Base-by-base conservation (phyloP, 2,113 vertebrate genomes). In the Pteruthius melanotis region DNA sequence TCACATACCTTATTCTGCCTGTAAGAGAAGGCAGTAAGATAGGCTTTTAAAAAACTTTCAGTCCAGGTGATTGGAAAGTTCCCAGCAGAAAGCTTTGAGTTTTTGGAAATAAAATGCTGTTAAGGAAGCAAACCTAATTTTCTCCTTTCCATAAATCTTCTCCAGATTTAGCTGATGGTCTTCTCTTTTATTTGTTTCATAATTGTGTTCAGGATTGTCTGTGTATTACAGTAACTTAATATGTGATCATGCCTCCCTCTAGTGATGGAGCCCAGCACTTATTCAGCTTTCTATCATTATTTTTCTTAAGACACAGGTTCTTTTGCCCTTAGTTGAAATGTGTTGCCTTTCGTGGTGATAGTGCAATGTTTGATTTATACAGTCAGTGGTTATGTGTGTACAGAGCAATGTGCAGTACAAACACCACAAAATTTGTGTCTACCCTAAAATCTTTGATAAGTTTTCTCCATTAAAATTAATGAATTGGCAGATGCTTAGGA, bases 201-300 rank as follows among this genome's bases (percentile, higher is more conserved):
- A 63, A 83, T 89, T 76, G 57, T 66, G 27, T 76, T 90, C 12
- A 6, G 61, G 74, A 69, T 77, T 79, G 63, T 44, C 61, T 52
- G 11, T 45, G 35, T 47, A 52, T 94, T 89, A 61, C 40, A 90
- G 50, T 57, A 75, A 66, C 75, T 83, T 95, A 82, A 50, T 86
- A 60, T 75, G 94, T 94, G 94, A 68, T 83, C 26, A 15, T 70
- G 76, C 95, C 96, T 96, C 94, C 94, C 96, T 97, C 95, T 96
- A 94, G 95, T 96, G 96, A 94, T 89, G 79, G 89, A 91, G 69
- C 40, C 60, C 76, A 88, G 82, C 86, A 82, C 65, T 94, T 92
- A 63, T 74, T 74, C 40, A 66, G 37, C n/a, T 85, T 93, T 45
- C 68, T 90, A 6, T 80, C 89, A 49, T 21, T 37, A 45, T 35